Evolutionary conservation across 2,888 invertebrate species (phyloP), one percentile per base, ranked within the genome.

Genomic region (Deilephila elpenor): DNA sequence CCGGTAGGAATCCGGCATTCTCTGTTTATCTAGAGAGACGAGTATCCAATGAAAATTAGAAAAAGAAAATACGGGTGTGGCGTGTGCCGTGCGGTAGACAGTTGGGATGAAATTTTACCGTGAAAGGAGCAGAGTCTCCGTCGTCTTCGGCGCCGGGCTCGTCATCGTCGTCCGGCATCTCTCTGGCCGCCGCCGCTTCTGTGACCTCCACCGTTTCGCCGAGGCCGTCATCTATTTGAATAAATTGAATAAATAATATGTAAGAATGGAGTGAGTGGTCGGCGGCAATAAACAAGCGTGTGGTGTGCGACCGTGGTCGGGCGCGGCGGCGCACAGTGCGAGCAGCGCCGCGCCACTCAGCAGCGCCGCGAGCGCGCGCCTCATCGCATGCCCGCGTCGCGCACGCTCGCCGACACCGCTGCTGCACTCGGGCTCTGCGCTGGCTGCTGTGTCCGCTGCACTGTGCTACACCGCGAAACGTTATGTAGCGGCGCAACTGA

Each of bases 101-200:
- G 19, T 44, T n/a, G 60, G 20, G n/a, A 59, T 20, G 29, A 20
- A 7, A 53, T 19, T 82, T 82, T 78, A 90, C 89, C 88, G 87
- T 83, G 78, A 89, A 90, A 8, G 89, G 83, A 53, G 88, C 90
- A 3, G 84, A 82, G 79, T 89, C 89, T 34, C 85, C 84, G 51
- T 89, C 89, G 20, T 81, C 83, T 61, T 82, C 84, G 70, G 53
- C 44, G 7, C 80, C 83, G 74, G 73, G 67, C 34, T 62, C 77
- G 51, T 74, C 77, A 61, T n/a, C 71, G 71, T 7, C 71, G 34
- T 25, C 74, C 32, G 17, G 29, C 37, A 11, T 5, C 56, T 56
- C 56, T n/a, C 44, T 44, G 14, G 56, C 6, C 56, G 56, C 19
- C n/a, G 56, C 19, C 56, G 5, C 56, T 17, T n/a, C 44, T 44